A percentile compares a stretch with the other conserved stretches of the same genome.
Conservation (phyloP, 2,888 invertebrate genomes). For the Meiosimyza decipiens region DNA sequence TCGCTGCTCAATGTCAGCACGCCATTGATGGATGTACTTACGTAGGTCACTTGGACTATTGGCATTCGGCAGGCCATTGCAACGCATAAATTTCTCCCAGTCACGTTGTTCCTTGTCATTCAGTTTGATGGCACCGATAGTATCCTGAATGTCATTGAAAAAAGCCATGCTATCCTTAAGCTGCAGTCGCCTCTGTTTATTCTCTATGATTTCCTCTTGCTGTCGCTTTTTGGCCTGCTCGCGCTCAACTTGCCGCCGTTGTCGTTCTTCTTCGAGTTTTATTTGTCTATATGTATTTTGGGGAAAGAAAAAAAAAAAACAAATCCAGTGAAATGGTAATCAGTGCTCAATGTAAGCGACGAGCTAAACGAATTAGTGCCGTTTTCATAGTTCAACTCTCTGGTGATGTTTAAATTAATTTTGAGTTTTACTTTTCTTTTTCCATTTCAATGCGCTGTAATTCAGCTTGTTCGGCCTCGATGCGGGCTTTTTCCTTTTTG, state of each 20-base stretch:
- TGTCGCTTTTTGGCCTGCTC: constrained; percentile 64
- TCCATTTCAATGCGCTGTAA: constrained; percentile 66
- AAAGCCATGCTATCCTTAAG: constrained; percentile 62
- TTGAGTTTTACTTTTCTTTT: constrained; percentile 59
- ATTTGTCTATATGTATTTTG: constrained; percentile 51
- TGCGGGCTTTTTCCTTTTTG: constrained; percentile 66
- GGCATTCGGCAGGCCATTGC: constrained; percentile 65
- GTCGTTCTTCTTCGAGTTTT: constrained; percentile 65
- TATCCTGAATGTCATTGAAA: constrained; percentile 56
- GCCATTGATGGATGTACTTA: constrained; percentile 66
- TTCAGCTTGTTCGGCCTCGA: constrained; percentile 67
- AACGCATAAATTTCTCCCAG: constrained; percentile 67
- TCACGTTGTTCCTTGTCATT: constrained; percentile 58
- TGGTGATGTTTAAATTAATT: neutral
- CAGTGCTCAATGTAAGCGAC: neutral
- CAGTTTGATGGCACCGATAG: constrained; percentile 59
- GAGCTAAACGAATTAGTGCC: neutral
- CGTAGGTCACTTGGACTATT: constrained; percentile 65
- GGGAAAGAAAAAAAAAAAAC: neutral
- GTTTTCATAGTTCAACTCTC: constrained; percentile 1
- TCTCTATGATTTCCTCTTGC: constrained; percentile 64
- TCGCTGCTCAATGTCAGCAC: constrained; percentile 53
- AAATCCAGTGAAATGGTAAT: constrained; percentile 1
- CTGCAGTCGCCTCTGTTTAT: constrained; percentile 61
- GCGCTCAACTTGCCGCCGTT: constrained; percentile 63